phyloP scores from a whole-genome alignment of 35 echinoderm and acorn worm genomes.

The Anneissia japonica region DNA sequence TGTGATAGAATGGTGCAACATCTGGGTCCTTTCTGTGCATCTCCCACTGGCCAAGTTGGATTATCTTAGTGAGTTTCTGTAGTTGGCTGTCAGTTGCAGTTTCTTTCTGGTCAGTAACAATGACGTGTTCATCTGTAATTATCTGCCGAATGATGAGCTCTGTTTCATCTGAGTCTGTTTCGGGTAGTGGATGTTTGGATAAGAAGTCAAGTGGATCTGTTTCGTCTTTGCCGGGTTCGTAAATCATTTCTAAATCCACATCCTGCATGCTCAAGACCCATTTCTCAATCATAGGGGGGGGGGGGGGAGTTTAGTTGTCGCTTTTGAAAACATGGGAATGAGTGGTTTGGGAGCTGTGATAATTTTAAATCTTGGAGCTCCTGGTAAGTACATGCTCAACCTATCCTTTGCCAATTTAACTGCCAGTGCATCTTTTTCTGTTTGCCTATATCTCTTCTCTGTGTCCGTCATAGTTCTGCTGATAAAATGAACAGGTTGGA shows the following conservation, averaged over 20 bases:
- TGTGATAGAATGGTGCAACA: slow-evolving; percentile 37
- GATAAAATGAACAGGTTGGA: slow-evolving; percentile 53
- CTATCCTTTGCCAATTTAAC: slow-evolving; percentile 39
- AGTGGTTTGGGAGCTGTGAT: slow-evolving; percentile 57
- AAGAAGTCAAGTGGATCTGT: slow-evolving; percentile 53
- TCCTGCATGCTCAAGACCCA: slow-evolving; percentile 70
- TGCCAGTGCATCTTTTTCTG: slow-evolving; percentile 57
- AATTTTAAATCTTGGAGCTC: slow-evolving; percentile 33
- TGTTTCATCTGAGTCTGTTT: slow-evolving; percentile 32
- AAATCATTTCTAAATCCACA: slow-evolving; percentile 52
- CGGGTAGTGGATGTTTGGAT: slow-evolving; percentile 56
- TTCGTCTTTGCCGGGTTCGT: slow-evolving; percentile 66
- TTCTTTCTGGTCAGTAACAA: slow-evolving; percentile 27
- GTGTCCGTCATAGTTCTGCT: slow-evolving; percentile 37
- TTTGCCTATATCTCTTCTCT: slow-evolving; percentile 66
- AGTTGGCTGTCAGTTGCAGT: slow-evolving; percentile 32
- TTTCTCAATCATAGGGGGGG: slow-evolving; percentile 46
- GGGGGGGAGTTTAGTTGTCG: slow-evolving; percentile 29
- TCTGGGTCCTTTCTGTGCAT: slow-evolving; percentile 45
- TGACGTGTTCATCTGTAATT: slow-evolving; percentile 32
- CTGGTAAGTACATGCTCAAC: slow-evolving; percentile 44
- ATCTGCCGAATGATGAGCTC: slow-evolving; percentile 42
- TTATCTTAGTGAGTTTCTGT: slow-evolving; percentile 26
- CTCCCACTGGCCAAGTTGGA: slow-evolving; percentile 27
- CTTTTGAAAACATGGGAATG: slow-evolving; percentile 48